phyloP scores from a whole-genome alignment of 1,140 invertebrate species.

The Kradibia gibbosae region DNA sequence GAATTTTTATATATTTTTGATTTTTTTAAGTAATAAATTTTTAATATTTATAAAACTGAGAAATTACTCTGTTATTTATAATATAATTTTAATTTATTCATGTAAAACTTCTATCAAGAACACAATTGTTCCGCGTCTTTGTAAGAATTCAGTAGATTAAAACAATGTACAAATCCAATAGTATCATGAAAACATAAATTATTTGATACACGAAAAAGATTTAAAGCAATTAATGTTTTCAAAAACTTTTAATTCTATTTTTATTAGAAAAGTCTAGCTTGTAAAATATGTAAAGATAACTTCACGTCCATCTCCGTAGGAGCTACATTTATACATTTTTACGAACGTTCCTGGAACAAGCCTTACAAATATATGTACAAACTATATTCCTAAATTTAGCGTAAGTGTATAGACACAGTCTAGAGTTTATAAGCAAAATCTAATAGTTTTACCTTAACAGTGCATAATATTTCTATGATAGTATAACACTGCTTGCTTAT shows the following conservation, averaged over 20 bases:
- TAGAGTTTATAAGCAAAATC: not conserved
- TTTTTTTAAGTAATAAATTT: too few species aligned
- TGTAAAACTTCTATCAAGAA: too few species aligned
- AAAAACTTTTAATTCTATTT: not conserved
- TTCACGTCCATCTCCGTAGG: not conserved
- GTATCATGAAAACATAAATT: too few species aligned
- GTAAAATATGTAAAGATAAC: not conserved
- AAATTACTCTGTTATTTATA: too few species aligned
- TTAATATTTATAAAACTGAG: too few species aligned
- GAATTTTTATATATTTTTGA: too few species aligned
- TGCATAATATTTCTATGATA: not conserved
- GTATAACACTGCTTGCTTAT: not conserved
- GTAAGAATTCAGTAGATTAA: too few species aligned
- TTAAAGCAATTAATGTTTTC: not conserved
- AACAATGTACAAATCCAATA: too few species aligned
- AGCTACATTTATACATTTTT: not conserved
- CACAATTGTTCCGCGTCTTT: too few species aligned
- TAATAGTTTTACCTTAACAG: not conserved
- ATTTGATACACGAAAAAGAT: not conserved
- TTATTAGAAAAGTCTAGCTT: not conserved
- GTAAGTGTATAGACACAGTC: not conserved
- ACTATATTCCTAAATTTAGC: constrained; percentile 14
- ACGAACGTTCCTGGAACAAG: not conserved
- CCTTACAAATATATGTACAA: not conserved
- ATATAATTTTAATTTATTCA: too few species aligned